Base-by-base conservation (phyloP, 2,113 vertebrate genomes). In the Rhinolophus sinicus region DNA sequence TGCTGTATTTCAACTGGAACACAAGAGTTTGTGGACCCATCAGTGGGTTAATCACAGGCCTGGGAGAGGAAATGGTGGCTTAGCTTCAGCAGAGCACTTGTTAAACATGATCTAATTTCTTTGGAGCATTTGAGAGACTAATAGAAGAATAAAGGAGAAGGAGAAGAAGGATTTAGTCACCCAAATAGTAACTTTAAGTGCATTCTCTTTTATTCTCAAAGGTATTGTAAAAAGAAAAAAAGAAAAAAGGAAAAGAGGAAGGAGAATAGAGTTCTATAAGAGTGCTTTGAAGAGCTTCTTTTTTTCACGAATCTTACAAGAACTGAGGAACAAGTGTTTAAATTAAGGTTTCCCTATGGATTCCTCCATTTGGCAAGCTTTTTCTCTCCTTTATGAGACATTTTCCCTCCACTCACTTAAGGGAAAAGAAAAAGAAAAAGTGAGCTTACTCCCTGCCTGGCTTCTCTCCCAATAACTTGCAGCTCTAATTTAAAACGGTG, bases 61-160 rank as follows among this genome's bases (percentile, higher is more conserved):
- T 3, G n/a, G 65, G 88, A 75, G 16, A 76, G 56, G 82, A 97
- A 88, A 58, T 92, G 84, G 60, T 90, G 82, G 64, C 73, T 72
- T 84, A 67, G 64, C 35, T 92, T 94, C 67, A 44, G 2, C 44
- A 92, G 64, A 89, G 30, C 16, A 85, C 78, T 95, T 94, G 60
- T 90, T 64, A 81, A 97, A 92, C 86, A 72, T 21, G 94, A 78
- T 95, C 82, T 94, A 82, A 91, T 95, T 96, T 94, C 89, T 95
- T 89, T 67, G 58, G 88, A 85, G 80, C 47, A 85, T 77, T 92
- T 14, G 22, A 95, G 28, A 97, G 80, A 95, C 28, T 75, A 62
- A 95, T 97, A 88, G 54, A 70, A 96, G 76, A 96, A 95, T 44
- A 88, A 86, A 88, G 44, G 50, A 67, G 44, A 1, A 2, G 14